Percentiles rank a stretch among this genome's conserved stretches.
Conservation (phyloP, 2,888 invertebrate species). For the Luperina testacea region DNA sequence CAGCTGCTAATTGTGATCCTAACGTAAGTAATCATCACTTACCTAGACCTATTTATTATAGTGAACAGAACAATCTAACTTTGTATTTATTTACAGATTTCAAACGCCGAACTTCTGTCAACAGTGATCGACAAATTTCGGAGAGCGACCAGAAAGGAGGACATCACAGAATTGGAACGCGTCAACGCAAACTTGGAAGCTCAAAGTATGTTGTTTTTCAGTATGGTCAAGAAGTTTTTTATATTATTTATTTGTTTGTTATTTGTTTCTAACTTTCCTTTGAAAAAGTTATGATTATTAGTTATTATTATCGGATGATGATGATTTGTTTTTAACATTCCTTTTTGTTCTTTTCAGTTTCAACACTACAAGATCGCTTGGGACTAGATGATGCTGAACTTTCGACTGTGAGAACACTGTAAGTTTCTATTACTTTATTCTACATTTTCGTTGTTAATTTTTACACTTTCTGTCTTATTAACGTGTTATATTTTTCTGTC, state of each 20-base stretch:
- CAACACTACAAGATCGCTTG: slow-evolving; percentile 42
- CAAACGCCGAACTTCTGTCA: slow-evolving; percentile 67
- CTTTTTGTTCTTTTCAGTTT: slow-evolving; percentile 56
- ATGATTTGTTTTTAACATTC: too few species aligned
- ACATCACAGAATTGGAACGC: slow-evolving; percentile 64
- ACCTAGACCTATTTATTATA: too few species aligned
- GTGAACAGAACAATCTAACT: too few species aligned
- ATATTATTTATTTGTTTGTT: too few species aligned
- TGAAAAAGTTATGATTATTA: too few species aligned
- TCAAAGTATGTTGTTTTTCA: slow-evolving; percentile 64
- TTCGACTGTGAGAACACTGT: slow-evolving; percentile 28
- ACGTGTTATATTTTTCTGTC: neutral
- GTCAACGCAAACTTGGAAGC: slow-evolving; percentile 68
- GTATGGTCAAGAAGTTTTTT: too few species aligned
- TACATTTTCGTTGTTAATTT: neutral
- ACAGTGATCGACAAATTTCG: slow-evolving; percentile 70
- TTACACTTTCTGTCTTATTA: neutral
- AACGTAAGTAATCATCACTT: slow-evolving; percentile 61
- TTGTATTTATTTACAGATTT: slow-evolving; percentile 54
- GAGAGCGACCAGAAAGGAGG: slow-evolving; percentile 49
- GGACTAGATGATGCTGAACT: slow-evolving; percentile 33
- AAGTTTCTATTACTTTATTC: neutral
- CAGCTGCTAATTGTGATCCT: slow-evolving; percentile 67
- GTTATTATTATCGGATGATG: too few species aligned
- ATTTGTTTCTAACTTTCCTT: too few species aligned